phyloP scores from a whole-genome alignment of 2,113 vertebrate genomes.

The Scalopus aquaticus region DNA sequence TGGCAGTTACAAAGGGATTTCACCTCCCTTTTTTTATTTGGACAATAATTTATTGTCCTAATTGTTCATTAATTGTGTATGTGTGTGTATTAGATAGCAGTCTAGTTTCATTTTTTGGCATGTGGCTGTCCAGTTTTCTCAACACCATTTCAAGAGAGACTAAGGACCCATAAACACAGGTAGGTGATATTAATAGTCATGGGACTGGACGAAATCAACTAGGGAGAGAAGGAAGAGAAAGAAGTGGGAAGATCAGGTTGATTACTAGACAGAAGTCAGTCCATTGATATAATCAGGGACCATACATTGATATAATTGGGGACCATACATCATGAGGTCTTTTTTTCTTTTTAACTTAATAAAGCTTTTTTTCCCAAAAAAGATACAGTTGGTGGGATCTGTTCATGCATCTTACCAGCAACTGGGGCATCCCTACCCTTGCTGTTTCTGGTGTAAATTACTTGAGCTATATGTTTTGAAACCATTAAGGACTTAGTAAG shows the following conservation, averaged over 20 bases:
- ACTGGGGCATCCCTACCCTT: too few relatives aligned
- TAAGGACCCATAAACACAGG: not conserved
- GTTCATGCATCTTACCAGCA: too few relatives aligned
- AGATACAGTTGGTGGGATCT: too few relatives aligned
- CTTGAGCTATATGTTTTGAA: too few relatives aligned
- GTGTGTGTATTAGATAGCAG: too few relatives aligned
- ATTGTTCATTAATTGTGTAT: not conserved
- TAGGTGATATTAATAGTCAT: not conserved
- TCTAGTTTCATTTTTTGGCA: too few relatives aligned
- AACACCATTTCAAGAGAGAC: not conserved
- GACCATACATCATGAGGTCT: not conserved
- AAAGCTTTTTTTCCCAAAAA: too few relatives aligned
- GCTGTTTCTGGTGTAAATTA: too few relatives aligned
- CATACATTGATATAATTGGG: too few relatives aligned
- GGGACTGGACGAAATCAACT: not conserved
- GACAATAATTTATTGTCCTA: not conserved
- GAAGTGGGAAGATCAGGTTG: not conserved
- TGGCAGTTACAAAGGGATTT: constrained; percentile 3
- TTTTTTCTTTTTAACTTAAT: too few relatives aligned
- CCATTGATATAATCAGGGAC: not conserved
- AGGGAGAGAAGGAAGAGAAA: not conserved
- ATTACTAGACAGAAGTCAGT: not conserved
- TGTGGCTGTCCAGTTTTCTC: too few relatives aligned
- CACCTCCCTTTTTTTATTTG: not conserved
- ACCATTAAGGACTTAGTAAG: too few relatives aligned